Evolutionary conservation across 2,797 vertebrate species (phyloP).

Genomic region (Pipistrellus pipistrellus): DNA sequence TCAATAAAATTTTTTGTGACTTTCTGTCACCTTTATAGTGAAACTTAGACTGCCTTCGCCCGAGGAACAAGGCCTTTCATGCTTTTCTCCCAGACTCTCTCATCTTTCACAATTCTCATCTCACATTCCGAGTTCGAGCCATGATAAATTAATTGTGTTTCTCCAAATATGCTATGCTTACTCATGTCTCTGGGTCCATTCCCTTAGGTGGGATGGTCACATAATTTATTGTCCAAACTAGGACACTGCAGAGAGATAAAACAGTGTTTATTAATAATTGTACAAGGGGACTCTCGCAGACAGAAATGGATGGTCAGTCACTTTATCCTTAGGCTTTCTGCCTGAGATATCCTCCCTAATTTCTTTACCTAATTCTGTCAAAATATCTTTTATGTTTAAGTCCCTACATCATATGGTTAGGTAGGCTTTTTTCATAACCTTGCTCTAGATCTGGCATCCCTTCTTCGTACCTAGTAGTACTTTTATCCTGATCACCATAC

Average conservation of each 20-base stretch:
- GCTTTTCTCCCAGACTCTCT: background rate
- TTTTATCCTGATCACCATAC: background rate
- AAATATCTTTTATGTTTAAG: constrained; percentile 32
- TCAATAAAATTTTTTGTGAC: constrained; percentile 13
- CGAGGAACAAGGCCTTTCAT: background rate
- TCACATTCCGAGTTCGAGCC: constrained; percentile 40
- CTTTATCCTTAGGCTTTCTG: background rate
- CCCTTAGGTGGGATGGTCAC: constrained; percentile 14
- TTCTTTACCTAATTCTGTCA: constrained; percentile 56
- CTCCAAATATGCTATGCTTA: constrained; percentile 38
- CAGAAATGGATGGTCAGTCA: constrained; percentile 20
- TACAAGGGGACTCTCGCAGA: background rate
- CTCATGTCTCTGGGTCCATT: constrained; percentile 53
- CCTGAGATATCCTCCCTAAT: constrained; percentile 36
- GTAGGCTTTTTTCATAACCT: background rate
- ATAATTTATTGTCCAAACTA: constrained; percentile 54
- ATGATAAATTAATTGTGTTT: constrained; percentile 58
- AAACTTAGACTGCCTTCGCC: background rate
- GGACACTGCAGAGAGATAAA: constrained; percentile 60
- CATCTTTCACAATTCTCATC: constrained; percentile 27
- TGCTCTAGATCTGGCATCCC: background rate
- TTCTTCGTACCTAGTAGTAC: background rate
- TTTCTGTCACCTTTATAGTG: constrained; percentile 9
- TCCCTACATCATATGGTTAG: background rate
- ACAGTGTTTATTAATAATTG: constrained; percentile 64